phyloP scores from a whole-genome alignment of 2,113 vertebrate genomes.

The Cnemophilus loriae region DNA sequence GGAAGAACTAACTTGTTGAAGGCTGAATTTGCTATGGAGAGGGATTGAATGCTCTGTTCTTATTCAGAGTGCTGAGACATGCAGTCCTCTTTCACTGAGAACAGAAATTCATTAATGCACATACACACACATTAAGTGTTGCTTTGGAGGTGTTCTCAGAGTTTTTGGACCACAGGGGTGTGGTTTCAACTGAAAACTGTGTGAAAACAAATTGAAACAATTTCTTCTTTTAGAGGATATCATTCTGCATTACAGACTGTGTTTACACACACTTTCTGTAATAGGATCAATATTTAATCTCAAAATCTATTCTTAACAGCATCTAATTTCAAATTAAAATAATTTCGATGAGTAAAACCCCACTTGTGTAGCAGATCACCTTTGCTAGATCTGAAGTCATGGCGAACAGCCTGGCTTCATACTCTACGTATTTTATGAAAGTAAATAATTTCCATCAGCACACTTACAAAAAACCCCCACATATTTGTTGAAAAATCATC shows the following conservation, averaged over 20 bases:
- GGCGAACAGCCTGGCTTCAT: neutral
- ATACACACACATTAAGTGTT: conserved; percentile 49
- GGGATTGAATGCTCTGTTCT: conserved; percentile 71
- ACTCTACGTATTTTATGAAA: neutral
- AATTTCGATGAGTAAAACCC: neutral
- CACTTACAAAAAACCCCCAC: neutral
- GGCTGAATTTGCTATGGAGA: conserved; percentile 71
- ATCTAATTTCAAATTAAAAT: conserved; percentile 20
- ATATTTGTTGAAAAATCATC: neutral
- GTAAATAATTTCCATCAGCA: neutral
- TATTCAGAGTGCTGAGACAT: conserved; percentile 71
- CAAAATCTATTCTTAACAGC: neutral
- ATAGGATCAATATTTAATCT: conserved; percentile 26
- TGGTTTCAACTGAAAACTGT: neutral
- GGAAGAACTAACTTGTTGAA: conserved; percentile 66
- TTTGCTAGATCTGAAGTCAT: neutral
- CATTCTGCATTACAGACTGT: neutral
- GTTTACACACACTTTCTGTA: neutral
- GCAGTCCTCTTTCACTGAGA: conserved; percentile 62
- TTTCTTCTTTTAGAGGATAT: conserved; percentile 2
- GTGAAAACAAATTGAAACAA: conserved; percentile 33
- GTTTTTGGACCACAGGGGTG: conserved; percentile 33
- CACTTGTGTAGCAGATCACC: neutral
- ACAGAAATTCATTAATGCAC: conserved; percentile 71
- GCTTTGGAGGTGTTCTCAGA: conserved; percentile 55